Evolutionary conservation across 53 echinoderm and acorn worm genomes (phyloP).

Genomic region (Echinometra lucunter): DNA sequence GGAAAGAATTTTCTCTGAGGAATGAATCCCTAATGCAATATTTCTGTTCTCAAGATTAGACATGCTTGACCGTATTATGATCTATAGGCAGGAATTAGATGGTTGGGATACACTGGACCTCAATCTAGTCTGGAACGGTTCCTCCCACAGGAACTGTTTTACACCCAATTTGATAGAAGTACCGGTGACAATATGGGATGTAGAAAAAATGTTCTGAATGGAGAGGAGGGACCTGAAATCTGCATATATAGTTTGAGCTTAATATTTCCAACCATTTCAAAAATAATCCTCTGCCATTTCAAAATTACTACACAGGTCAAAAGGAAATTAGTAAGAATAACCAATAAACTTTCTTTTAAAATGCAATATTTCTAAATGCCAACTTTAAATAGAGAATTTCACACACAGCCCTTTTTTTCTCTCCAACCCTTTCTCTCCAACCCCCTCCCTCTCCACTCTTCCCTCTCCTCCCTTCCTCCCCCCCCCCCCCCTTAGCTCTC

Average conservation of each 20-base stretch:
- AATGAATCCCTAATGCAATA: background rate
- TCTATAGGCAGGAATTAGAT: background rate
- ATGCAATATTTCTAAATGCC: no score
- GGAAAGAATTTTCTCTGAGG: constrained; percentile 20
- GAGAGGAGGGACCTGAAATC: background rate
- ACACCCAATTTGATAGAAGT: constrained; percentile 7
- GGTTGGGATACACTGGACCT: background rate
- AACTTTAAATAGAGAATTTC: background rate
- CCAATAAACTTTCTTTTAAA: no score
- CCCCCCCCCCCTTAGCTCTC: no score
- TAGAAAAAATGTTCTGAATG: background rate
- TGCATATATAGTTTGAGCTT: no score
- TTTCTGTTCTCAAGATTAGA: constrained; percentile 15
- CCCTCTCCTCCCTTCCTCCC: background rate
- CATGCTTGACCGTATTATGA: constrained; percentile 12
- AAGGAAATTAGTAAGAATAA: background rate
- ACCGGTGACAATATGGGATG: background rate
- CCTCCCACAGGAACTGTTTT: constrained; percentile 31
- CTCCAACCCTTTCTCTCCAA: no score
- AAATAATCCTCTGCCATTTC: background rate
- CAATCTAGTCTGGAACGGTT: background rate
- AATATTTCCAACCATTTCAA: no score
- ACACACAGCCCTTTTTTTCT: background rate
- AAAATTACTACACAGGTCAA: background rate
- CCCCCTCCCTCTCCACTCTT: no score